Base-by-base conservation (phyloP, 1,140 invertebrate genomes). In the Drosophila dunni region DNA sequence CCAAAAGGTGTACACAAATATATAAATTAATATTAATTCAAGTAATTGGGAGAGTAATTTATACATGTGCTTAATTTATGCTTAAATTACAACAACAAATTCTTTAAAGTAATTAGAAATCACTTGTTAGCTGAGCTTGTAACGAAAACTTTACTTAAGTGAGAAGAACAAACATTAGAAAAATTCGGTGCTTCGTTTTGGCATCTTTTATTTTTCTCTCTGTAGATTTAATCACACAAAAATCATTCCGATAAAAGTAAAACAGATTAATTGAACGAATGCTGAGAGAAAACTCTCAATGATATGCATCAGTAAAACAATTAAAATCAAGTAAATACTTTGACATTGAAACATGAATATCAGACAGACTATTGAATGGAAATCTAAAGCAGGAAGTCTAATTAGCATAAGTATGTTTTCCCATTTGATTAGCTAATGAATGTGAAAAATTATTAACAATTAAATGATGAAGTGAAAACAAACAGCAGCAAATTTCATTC, bases 361-460 rank as follows among this genome's bases (percentile, higher is more conserved):
- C 2, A n/a, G 13, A n/a, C 2, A 15, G 20, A 5, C 24, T 29
- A 29, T 48, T 48, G 8, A 34, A 34, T 51, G 1, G n/a, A 34
- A 34, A 48, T 48, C 46, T 48, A 17, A 11, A 51, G n/a, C 50
- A 51, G 50, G 50, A 51, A 51, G 33, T 51, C 17, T 48, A 48
- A 48, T 48, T 48, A 48, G 46, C 46, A 29, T 46, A 24, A 11
- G 9, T 6, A 34, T 15, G 33, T 34, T 33, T 48, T 48, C 9
- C 29, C 2, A 51, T 51, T 51, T 51, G 9, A 51, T 51, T 51
- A 51, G 33, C n/a, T 15, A 45, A 45, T 45, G 17, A 45, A 15
- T 13, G 44, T 13, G 15, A 24, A 48, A 24, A 11, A 5, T 24
- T 24, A 24, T 24, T 24, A 48, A 48, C 24, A 20, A 6, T 15